Evolutionary conservation across 2,888 invertebrate genomes (phyloP).

Genomic region (Hypomecis atomaria): DNA sequence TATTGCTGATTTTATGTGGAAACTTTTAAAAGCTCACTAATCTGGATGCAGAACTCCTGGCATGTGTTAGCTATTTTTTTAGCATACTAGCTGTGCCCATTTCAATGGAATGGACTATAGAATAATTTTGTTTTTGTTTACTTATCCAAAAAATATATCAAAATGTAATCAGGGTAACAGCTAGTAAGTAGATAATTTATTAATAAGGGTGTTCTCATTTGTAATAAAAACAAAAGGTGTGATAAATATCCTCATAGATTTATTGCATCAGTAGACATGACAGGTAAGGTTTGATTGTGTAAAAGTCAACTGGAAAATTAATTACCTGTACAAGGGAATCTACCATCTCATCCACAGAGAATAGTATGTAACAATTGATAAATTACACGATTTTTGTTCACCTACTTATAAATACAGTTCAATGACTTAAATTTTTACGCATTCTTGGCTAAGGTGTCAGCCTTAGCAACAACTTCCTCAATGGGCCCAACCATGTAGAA

Average conservation of each 20-base stretch:
- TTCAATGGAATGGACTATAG: no score
- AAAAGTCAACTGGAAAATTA: constrained; percentile 33
- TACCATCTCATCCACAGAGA: constrained; percentile 32
- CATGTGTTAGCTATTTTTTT: no score
- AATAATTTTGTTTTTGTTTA: no score
- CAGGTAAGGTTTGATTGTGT: constrained; percentile 56
- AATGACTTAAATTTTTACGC: constrained; percentile 67
- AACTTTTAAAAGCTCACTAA: no score
- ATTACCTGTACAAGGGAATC: constrained; percentile 37
- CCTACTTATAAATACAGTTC: constrained; percentile 42
- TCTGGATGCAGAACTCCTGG: no score
- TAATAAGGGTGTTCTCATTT: no score
- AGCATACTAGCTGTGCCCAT: no score
- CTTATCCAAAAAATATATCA: no score
- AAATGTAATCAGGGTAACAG: no score
- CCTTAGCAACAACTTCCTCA: constrained; percentile 94
- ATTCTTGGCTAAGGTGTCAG: constrained; percentile 90
- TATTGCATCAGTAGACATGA: constrained; percentile 37
- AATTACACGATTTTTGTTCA: constrained; percentile 39
- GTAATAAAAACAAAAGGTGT: not conserved
- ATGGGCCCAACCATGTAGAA: constrained; percentile 98
- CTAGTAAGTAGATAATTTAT: no score
- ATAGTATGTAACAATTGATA: constrained; percentile 33
- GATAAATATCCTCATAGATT: constrained; percentile 31
- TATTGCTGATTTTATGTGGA: no score